Evolutionary conservation across 2,888 invertebrate species (phyloP), one percentile per base, ranked within the genome.

Genomic region (Seladonia tumulorum): DNA sequence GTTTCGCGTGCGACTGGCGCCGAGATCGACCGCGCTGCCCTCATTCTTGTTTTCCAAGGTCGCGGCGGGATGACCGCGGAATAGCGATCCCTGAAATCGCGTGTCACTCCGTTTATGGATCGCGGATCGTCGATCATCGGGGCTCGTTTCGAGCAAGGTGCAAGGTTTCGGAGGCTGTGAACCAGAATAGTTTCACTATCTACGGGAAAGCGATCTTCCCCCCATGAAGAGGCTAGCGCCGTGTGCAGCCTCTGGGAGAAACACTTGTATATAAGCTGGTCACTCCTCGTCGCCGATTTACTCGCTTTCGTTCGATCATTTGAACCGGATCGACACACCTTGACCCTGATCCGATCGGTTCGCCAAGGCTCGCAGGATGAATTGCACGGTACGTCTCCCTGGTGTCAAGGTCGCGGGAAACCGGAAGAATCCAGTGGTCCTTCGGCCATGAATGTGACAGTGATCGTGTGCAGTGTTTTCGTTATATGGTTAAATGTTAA

Each of bases 321-420:
- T 8, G 57, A 14, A 53, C 42, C n/a, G 25, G 16, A 10, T 39
- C 29, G 35, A 45, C 18, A 42, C 22, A n/a, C 35, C 39, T 35
- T 68, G 39, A 42, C 22, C 68, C 68, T 39, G 22, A 35, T 39
- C 22, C 14, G 10, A 39, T 68, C 39, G 22, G 35, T 42, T 63
- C 63, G 63, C 25, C 63, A 25, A 63, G 29, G 16, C 0, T 66
- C 16, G 25, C 45, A 68, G 5, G 87, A 94, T 94, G 94, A 87
- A 88, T 83, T 87, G 88, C 82, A 90, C 78, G 93, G 94, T 94
- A 93, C 89, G 94, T 53, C 53, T 92, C 83, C 82, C 35, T 18
- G 18, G 8, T 25, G 47, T 53, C 53, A 29, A 3, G 35, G 22
- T 42, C 49, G 14, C 8, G 49, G 16, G 4, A 42, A n/a, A 68